Evolutionary conservation across 2,797 vertebrate genomes (phyloP), one percentile per base, ranked within the genome.

Genomic region (Petrocephalus schoutedeni): DNA sequence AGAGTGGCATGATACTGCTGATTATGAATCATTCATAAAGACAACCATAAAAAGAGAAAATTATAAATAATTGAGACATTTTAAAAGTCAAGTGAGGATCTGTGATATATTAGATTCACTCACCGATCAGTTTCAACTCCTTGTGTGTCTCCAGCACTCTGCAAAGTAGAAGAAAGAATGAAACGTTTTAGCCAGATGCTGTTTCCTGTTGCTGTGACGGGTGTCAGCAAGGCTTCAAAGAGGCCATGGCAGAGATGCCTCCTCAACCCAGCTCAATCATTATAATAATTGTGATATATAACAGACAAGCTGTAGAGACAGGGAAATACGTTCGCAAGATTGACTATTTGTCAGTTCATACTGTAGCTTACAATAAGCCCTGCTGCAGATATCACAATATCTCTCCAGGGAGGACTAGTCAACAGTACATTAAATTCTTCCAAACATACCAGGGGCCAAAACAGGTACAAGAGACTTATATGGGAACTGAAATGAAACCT

Each of bases 111-210:
- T 36, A 71, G 51, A 56, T 54, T 23, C 5, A 88, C 87, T 87
- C 53, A 89, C 89, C 49, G 54, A 45, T 89, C 89, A 41, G 89
- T 80, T 28, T 89, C 89, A 53, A 64, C 64, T 8, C 87, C 87
- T 64, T 87, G 83, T 54, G 89, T 86, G 83, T 89, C 89, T 36
- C 89, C 89, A 64, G 54, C 89, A 86, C 67, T 89, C 89, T 89
- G 32, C 19, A 32, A 53, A 57, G n/a, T 49, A 19, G 41, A 21
- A 88, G 54, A 61, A 21, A 7, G n/a, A 71, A 71, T 16, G 64
- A 71, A 71, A 71, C 28, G 4, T 71, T 6, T 71, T 28, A 71
- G 12, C 32, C 64, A 36, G 23, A 36, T 71, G 28, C 64, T 36
- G 64, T 71, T 71, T 71, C 64, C 64, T 71, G 64, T 71, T 7